A percentile compares a stretch with the other conserved stretches of the same genome.
phyloP scores from a whole-genome alignment of 2,888 invertebrate genomes.

The Archips xylosteana region DNA sequence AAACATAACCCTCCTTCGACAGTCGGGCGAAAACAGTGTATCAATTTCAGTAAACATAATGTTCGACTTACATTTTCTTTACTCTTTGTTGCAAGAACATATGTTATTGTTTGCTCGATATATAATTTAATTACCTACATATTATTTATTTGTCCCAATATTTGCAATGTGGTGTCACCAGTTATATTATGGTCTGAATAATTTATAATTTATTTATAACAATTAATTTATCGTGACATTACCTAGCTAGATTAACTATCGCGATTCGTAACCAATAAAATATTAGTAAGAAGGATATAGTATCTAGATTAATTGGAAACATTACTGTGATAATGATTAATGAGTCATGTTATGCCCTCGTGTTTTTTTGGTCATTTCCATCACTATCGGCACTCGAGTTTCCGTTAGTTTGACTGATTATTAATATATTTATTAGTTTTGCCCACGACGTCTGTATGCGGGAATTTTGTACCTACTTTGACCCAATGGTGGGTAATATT shows the following conservation, averaged over 20 bases:
- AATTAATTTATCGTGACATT: neutral
- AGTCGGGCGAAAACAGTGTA: no score
- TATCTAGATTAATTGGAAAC: neutral
- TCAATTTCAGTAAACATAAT: no score
- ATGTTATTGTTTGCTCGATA: neutral
- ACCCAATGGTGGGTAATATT: no score
- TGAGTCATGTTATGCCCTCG: neutral
- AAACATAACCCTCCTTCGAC: no score
- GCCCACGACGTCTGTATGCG: no score
- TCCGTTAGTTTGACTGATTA: constrained; percentile 1
- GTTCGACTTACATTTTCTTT: no score
- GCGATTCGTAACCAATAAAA: constrained; percentile 1
- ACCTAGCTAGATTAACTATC: neutral
- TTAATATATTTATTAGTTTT: no score
- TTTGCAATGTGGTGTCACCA: neutral
- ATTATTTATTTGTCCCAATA: no score
- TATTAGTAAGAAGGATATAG: neutral
- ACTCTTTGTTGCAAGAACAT: no score
- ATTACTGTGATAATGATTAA: neutral
- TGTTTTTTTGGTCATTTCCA: neutral
- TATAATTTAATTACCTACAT: no score
- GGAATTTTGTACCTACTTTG: no score
- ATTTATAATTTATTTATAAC: neutral
- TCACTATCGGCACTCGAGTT: neutral
- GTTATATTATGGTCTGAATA: neutral